phyloP scores from a whole-genome alignment of 2,797 vertebrate genomes.

The Poeciliopsis paucimaculata region DNA sequence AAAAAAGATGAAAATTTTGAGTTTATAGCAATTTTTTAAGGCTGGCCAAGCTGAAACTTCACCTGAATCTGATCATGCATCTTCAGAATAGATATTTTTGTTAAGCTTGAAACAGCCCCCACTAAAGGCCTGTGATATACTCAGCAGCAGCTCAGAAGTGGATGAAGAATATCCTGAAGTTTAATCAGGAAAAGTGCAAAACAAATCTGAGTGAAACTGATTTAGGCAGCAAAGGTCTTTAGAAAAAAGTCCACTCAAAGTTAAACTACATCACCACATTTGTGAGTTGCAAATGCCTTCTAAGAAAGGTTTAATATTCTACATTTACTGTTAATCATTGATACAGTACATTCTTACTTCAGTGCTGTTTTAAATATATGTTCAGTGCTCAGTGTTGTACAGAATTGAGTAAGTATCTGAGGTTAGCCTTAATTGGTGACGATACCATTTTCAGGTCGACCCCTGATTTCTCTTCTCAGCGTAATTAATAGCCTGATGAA shows the following conservation, averaged over 20 bases:
- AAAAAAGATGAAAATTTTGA: neutral
- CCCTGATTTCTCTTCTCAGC: conserved; percentile 10
- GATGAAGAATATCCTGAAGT: neutral
- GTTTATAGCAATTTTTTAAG: neutral
- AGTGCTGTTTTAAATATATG: conserved; percentile 19
- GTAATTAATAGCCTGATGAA: conserved; percentile 22
- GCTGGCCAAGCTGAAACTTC: neutral
- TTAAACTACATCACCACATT: neutral
- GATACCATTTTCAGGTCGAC: conserved; percentile 18
- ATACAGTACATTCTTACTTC: conserved; percentile 48
- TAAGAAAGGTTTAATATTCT: conserved; percentile 15
- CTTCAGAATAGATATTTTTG: neutral
- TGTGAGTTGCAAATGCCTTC: neutral
- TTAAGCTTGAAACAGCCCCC: neutral
- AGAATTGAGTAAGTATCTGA: conserved; percentile 28
- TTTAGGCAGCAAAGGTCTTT: conserved; percentile 8
- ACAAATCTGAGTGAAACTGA: conserved; percentile 7
- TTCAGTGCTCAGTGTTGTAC: conserved; percentile 37
- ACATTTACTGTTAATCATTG: neutral
- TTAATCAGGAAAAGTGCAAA: conserved; percentile 24
- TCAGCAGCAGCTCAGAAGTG: conserved; percentile 7
- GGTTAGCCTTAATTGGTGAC: conserved; percentile 29
- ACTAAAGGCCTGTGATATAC: conserved; percentile 12
- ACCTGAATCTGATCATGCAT: neutral
- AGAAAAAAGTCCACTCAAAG: neutral